Base-by-base conservation (phyloP, 2,888 invertebrate species). In the Noctua pronuba region DNA sequence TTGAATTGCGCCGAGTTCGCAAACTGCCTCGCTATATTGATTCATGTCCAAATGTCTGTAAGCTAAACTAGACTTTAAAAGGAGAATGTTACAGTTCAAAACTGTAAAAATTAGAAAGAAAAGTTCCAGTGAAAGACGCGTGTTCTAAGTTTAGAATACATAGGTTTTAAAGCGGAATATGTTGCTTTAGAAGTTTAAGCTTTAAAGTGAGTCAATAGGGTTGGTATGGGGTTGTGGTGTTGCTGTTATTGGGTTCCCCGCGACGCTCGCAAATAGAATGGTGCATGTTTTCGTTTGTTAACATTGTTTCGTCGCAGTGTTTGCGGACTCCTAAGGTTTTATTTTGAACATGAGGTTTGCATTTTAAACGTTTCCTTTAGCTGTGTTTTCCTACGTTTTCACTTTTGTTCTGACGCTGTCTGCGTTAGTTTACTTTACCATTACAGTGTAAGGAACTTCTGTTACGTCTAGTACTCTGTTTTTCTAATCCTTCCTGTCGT, bases 1-100 rank as follows among this genome's bases (percentile, higher is more conserved):
- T 89, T 80, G 75, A 88, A 91, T 89, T 77, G 77, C 72, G 85
- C 86, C 79, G 86, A 87, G 83, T 87, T 86, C 72, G 82, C 90
- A 86, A 91, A 91, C 88, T 88, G 84, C 85, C 87, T 80, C 80
- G 82, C 83, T 84, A 88, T 92, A 92, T 91, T 91, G 92, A 92
- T 92, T 92, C 88, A 83, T 67, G 64, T 44, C 35, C 72, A 65
- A 79, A 73, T 3, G 21, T 13, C 8, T 18, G 44, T 87, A 79
- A 71, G 55, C 70, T n/a, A 83, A 82, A 83, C 64, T 71, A 31
- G 58, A 79, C 84, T 70, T 73, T 86, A 79, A 74, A 18, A 38
- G 52, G 5, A 52, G 21, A 0, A 0, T 1, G 1, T 31, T 80
- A 82, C 67, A 72, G 75, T 67, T 62, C 24, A 60, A 72, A 86